Evolutionary conservation across 2,888 invertebrate species (phyloP).

Genomic region (Neoitamus cyanurus): DNA sequence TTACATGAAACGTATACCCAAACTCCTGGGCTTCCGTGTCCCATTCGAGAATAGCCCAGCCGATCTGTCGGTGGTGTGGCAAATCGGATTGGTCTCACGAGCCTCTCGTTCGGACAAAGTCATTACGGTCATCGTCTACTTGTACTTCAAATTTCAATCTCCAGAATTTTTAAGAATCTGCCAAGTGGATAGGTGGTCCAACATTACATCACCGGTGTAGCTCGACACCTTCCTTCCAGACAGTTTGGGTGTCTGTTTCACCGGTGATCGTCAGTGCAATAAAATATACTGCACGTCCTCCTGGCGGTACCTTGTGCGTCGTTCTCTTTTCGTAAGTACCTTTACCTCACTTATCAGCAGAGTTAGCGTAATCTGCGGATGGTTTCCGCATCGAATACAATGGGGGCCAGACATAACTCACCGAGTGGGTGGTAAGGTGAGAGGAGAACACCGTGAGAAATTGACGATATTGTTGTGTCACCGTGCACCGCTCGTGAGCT

Average conservation of each 20-base stretch:
- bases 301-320: background rate
- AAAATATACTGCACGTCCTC: background rate
- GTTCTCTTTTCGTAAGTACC: background rate
- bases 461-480: background rate
- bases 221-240: background rate
- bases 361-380: slow-evolving; percentile 16
- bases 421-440: slow-evolving; percentile 33
- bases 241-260: background rate
- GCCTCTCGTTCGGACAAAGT: background rate
- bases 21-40: background rate
- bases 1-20: background rate
- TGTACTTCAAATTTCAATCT: background rate
- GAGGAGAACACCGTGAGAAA: slow-evolving; percentile 35
- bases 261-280: background rate
- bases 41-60: background rate
- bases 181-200: background rate
- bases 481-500: background rate
- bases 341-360: background rate
- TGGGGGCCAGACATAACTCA: slow-evolving; percentile 14
- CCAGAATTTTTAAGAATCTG: background rate
- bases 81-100: background rate
- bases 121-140: background rate
- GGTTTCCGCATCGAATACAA: slow-evolving; percentile 11
- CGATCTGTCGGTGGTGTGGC: background rate
- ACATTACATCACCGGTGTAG: background rate